Percentiles rank a stretch among this genome's conserved stretches.
Conservation (phyloP, 2,797 vertebrate genomes). For the Alfaro cultratus region DNA sequence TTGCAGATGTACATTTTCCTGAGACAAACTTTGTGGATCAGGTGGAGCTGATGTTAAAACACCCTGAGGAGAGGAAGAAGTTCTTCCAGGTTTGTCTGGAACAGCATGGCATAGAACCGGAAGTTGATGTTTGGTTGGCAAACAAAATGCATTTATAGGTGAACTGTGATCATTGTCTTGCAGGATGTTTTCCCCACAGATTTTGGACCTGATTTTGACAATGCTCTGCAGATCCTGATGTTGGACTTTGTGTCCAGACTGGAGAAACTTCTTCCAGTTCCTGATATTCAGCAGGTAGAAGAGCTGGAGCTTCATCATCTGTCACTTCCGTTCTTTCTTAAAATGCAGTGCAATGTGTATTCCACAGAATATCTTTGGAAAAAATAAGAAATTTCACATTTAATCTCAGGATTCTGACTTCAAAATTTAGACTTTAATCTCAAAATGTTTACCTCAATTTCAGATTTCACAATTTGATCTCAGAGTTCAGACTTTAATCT, state of each 20-base stretch:
- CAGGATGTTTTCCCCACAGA: constrained; percentile 82
- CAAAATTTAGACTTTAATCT: not conserved
- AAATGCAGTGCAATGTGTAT: not conserved
- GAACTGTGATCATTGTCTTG: not conserved
- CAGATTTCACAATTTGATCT: too few species aligned
- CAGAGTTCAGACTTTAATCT: not conserved
- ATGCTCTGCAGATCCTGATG: constrained; percentile 81
- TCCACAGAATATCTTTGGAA: not conserved
- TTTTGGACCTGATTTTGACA: constrained; percentile 82
- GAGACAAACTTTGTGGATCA: constrained; percentile 76
- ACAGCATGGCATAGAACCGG: not conserved
- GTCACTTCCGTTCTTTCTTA: not conserved
- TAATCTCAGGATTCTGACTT: too few species aligned
- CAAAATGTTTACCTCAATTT: not conserved
- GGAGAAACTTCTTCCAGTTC: constrained; percentile 79
- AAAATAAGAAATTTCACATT: too few species aligned
- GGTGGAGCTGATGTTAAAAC: constrained; percentile 70
- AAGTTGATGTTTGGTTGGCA: not conserved
- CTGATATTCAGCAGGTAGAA: constrained; percentile 79
- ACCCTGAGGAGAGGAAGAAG: constrained; percentile 66
- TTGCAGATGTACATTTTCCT: constrained; percentile 69
- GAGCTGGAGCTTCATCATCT: not conserved
- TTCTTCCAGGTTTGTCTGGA: constrained; percentile 70
- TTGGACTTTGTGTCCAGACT: constrained; percentile 82
- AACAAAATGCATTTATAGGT: not conserved